Evolutionary conservation across 2,113 vertebrate genomes (phyloP).

Genomic region (Calyptommatus sinebrachiatus): DNA sequence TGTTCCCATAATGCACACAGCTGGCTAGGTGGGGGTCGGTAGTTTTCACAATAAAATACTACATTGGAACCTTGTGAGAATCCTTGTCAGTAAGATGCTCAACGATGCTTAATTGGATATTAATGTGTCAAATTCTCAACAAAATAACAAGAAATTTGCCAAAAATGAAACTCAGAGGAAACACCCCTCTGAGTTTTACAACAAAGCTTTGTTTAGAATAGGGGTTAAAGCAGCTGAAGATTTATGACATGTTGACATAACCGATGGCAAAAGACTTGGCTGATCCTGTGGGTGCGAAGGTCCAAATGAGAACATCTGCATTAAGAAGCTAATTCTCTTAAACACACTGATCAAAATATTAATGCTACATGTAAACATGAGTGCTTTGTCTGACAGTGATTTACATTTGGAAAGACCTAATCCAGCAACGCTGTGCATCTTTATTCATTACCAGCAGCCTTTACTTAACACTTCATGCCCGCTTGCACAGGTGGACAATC

Average conservation of each 20-base stretch:
- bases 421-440: constrained; percentile 74
- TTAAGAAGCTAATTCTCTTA: constrained; percentile 86
- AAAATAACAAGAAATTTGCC: constrained; percentile 71
- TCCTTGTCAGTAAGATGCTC: constrained; percentile 66
- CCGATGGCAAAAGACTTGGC: constrained; percentile 74
- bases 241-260: constrained; percentile 83
- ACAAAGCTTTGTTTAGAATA: constrained; percentile 74
- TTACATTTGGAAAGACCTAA: constrained; percentile 83
- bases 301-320: constrained; percentile 79
- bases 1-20: constrained; percentile 60
- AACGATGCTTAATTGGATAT: constrained; percentile 69
- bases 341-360: constrained; percentile 90
- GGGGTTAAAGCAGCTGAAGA: constrained; percentile 68
- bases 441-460: constrained; percentile 83
- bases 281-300: constrained; percentile 69
- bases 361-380: constrained; percentile 81
- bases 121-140: constrained; percentile 73
- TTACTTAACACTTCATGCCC: constrained; percentile 83
- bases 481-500: constrained; percentile 86
- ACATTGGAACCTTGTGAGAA: constrained; percentile 55
- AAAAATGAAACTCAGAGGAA: constrained; percentile 70
- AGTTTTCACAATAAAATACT: constrained; percentile 40
- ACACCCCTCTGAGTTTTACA: constrained; percentile 64
- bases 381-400: constrained; percentile 83
- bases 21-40: constrained; percentile 42